Percentiles rank a stretch among this genome's conserved stretches.
phyloP scores from a whole-genome alignment of 1,140 invertebrate genomes.

The Lepidostoma basale region DNA sequence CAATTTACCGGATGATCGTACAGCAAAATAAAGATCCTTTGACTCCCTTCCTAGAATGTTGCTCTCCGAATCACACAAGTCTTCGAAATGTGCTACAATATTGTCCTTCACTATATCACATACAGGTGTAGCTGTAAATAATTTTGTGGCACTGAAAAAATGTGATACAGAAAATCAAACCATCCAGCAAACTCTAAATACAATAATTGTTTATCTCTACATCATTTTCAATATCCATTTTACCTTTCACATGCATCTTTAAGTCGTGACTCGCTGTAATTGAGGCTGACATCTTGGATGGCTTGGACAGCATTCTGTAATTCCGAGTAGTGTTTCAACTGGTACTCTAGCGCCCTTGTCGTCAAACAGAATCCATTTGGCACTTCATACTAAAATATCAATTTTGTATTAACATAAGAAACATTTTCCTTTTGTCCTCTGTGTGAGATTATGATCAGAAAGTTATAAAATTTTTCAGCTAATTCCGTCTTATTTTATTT shows the following conservation, averaged over 20 bases:
- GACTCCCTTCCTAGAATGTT: neutral
- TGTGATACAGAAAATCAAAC: too few species aligned
- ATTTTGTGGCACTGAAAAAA: slow-evolving; percentile 50
- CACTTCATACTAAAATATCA: slow-evolving; percentile 53
- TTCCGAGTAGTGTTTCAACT: slow-evolving; percentile 55
- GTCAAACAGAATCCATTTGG: slow-evolving; percentile 69
- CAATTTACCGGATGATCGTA: slow-evolving; percentile 58
- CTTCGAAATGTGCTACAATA: slow-evolving; percentile 48
- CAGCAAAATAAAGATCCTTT: slow-evolving; percentile 55
- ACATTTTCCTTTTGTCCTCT: too few species aligned
- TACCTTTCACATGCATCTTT: slow-evolving; percentile 53
- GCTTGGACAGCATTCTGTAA: slow-evolving; percentile 53
- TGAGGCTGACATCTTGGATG: slow-evolving; percentile 52
- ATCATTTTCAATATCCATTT: too few species aligned
- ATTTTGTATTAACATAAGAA: too few species aligned
- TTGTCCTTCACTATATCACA: slow-evolving; percentile 49
- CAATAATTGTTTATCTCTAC: too few species aligned
- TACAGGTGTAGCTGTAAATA: slow-evolving; percentile 50
- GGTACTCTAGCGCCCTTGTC: slow-evolving; percentile 61
- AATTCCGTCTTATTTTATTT: too few species aligned
- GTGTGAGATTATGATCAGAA: too few species aligned
- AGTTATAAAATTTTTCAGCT: too few species aligned
- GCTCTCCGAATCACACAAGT: neutral
- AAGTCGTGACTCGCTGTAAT: slow-evolving; percentile 52
- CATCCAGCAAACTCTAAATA: too few species aligned